Conservation (phyloP, 2,797 vertebrate species). For the Sebastes diaconus region DNA sequence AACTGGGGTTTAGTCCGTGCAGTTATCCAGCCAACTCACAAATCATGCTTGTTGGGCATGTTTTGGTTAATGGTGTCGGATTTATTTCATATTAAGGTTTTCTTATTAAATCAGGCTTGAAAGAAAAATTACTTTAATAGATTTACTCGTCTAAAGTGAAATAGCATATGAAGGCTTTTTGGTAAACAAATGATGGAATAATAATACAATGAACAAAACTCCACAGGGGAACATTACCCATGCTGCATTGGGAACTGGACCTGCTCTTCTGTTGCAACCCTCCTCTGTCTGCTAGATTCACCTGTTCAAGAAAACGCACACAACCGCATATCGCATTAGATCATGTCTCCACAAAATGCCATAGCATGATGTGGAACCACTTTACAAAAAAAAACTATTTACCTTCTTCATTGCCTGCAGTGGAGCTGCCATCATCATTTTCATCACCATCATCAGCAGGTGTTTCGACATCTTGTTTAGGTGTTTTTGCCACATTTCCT, state of each 20-base stretch:
- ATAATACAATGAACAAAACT: rapidly evolving
- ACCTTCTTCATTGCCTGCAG: conserved; percentile 64
- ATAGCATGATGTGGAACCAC: not conserved
- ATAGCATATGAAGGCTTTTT: not conserved
- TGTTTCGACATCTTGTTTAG: conserved; percentile 60
- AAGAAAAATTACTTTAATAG: not conserved
- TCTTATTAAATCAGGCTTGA: not conserved
- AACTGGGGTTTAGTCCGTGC: not conserved
- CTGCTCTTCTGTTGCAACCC: conserved; percentile 93
- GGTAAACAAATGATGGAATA: not conserved
- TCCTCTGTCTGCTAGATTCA: conserved; percentile 83
- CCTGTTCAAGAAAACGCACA: conserved; percentile 74
- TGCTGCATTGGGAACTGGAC: conserved; percentile 92
- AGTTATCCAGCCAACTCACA: not conserved
- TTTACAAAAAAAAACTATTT: too few relatives aligned
- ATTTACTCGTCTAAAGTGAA: not conserved
- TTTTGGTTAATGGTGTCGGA: not conserved
- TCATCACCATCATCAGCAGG: conserved; percentile 65
- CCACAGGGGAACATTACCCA: conserved; percentile 82
- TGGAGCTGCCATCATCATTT: conserved; percentile 75
- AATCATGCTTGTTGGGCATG: not conserved
- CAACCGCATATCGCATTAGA: not conserved
- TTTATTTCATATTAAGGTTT: not conserved
- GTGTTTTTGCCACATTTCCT: conserved; percentile 40
- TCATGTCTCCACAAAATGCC: not conserved